A percentile compares a stretch with the other conserved stretches of the same genome.
phyloP scores from a whole-genome alignment of 1,140 invertebrate species.

The Trichogramma pretiosum region DNA sequence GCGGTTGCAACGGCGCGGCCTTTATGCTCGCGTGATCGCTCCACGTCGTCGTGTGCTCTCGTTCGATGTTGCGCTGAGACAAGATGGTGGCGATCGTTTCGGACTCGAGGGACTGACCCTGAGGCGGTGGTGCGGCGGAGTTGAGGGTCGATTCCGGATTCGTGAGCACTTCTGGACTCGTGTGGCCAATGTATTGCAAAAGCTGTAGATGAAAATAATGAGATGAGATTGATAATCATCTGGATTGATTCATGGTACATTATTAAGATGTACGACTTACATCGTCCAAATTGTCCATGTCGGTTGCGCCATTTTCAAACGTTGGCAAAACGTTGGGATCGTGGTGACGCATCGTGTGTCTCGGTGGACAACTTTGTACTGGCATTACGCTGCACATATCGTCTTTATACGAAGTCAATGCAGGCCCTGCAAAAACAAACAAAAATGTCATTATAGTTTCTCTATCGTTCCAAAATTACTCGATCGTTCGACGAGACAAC shows the following conservation, averaged over 20 bases:
- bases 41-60: conserved; percentile 55
- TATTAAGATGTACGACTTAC: conserved; percentile 51
- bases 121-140: conserved; percentile 59
- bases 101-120: conserved; percentile 62
- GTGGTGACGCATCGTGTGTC: conserved; percentile 61
- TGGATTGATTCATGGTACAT: not conserved
- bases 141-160: conserved; percentile 61
- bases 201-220: no score
- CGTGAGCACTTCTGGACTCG: conserved; percentile 82
- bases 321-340: conserved; percentile 67
- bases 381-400: conserved; percentile 33
- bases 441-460: not conserved
- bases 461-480: no score
- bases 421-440: conserved; percentile 25
- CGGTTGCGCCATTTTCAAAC: conserved; percentile 72
- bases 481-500: no score
- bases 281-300: conserved; percentile 89
- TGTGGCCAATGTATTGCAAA: conserved; percentile 81
- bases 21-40: conserved; percentile 40
- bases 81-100: conserved; percentile 78
- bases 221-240: not conserved
- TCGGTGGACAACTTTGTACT: conserved; percentile 44
- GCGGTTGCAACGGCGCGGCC: conserved; percentile 29
- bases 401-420: conserved; percentile 29
- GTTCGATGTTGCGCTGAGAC: conserved; percentile 68